Conservation (phyloP, 2,113 vertebrate genomes). For the Cisticola juncidis region DNA sequence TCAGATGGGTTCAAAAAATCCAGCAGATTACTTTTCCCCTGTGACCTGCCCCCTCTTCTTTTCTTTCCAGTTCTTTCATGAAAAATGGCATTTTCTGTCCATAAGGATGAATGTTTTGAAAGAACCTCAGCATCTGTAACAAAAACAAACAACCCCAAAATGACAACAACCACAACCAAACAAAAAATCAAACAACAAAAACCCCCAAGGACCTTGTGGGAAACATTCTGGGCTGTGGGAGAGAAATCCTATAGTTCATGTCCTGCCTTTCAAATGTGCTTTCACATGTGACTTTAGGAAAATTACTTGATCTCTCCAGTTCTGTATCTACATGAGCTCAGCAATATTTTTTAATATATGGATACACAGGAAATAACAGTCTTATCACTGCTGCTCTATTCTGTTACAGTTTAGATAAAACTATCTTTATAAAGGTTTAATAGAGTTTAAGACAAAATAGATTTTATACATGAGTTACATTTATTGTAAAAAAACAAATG, state of each 20-base stretch:
- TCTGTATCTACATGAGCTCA: not conserved
- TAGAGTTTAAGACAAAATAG: not conserved
- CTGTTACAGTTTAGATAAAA: not conserved
- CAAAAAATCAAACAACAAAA: not conserved
- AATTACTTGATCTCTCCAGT: not conserved
- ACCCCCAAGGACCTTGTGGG: not conserved
- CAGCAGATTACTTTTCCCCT: accelerated
- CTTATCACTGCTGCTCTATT: not conserved
- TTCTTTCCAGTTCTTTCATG: not conserved
- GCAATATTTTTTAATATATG: not conserved
- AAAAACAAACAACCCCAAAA: not conserved
- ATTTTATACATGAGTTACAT: not conserved
- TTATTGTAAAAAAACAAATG: not conserved
- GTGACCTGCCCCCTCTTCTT: not conserved
- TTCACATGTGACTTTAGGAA: not conserved
- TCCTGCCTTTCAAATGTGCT: not conserved
- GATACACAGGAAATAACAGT: not conserved
- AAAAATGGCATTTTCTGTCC: not conserved
- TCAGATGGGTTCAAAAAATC: not conserved
- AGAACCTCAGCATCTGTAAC: not conserved
- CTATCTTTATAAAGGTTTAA: not conserved
- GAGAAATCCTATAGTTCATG: not conserved
- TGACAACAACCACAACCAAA: not conserved
- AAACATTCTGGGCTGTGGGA: not conserved
- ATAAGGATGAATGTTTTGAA: not conserved